Evolutionary conservation across 2,797 vertebrate genomes (phyloP).

Genomic region (Aplochiton taeniatus): DNA sequence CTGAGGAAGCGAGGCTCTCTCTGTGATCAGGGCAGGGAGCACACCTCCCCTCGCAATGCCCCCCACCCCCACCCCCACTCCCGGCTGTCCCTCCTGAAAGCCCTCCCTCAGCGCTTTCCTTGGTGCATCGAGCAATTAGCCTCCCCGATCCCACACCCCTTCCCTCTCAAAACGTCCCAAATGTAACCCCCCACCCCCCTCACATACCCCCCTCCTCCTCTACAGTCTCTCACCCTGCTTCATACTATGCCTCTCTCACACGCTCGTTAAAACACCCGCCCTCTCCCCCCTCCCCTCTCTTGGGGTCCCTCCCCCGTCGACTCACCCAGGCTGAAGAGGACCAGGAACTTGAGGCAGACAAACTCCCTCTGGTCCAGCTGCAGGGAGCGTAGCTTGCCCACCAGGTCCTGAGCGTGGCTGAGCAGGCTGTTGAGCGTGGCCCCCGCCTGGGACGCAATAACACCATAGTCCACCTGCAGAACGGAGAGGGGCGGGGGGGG

Average conservation of each 20-base stretch:
- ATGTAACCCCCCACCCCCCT: not conserved
- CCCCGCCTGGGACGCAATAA: constrained; percentile 93
- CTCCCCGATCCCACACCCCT: not conserved
- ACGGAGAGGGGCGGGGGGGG: constrained; percentile 21
- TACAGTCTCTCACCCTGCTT: not conserved
- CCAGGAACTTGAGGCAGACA: constrained; percentile 98
- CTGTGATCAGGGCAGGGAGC: constrained; percentile 15
- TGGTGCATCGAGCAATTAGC: not conserved
- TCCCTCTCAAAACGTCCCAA: not conserved
- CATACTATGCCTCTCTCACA: not conserved
- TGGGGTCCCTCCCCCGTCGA: constrained; percentile 16
- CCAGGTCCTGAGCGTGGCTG: constrained; percentile 93
- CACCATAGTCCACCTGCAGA: constrained; percentile 90
- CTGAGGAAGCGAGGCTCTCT: constrained; percentile 31
- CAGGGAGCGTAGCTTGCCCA: constrained; percentile 90
- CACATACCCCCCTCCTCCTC: constrained; percentile 20
- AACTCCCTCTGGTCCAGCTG: constrained; percentile 98
- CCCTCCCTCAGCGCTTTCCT: not conserved
- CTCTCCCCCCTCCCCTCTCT: not conserved
- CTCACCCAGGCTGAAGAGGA: constrained; percentile 97
- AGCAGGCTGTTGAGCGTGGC: constrained; percentile 94
- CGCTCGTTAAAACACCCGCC: too few relatives aligned
- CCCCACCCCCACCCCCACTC: not conserved
- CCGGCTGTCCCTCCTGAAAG: not conserved
- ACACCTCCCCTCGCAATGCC: not conserved